Percentiles rank a stretch among this genome's conserved stretches.
phyloP scores from a whole-genome alignment of 2,113 vertebrate genomes.

The Sus scrofa region DNA sequence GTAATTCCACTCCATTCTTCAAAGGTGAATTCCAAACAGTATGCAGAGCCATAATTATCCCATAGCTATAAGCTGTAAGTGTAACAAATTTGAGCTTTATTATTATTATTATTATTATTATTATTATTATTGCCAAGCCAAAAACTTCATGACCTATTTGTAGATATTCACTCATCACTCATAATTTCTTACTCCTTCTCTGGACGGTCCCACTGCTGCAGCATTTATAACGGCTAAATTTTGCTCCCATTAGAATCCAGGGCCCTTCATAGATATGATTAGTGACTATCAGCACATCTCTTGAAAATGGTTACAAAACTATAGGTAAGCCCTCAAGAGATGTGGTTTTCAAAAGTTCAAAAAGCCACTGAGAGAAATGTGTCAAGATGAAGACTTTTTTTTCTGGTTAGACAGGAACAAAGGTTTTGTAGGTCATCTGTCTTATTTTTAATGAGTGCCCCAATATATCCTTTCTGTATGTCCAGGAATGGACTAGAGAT shows the following conservation, averaged over 20 bases:
- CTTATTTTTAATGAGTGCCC: not conserved
- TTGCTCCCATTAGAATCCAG: not conserved
- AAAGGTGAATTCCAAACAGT: not conserved
- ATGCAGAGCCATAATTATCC: not conserved
- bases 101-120: no score
- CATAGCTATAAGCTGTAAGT: not conserved
- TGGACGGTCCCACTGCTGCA: not conserved
- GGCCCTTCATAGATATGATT: not conserved
- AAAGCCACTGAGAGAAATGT: not conserved
- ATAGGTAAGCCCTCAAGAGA: not conserved
- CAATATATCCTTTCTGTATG: not conserved
- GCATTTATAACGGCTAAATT: not conserved
- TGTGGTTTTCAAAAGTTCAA: not conserved
- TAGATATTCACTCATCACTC: not conserved
- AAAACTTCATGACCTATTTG: not conserved
- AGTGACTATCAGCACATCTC: not conserved
- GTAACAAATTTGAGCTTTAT: not conserved
- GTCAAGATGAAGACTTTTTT: not conserved
- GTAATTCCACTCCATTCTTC: not conserved
- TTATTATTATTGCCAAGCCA: not conserved
- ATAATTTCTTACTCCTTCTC: not conserved
- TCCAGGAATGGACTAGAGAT: not conserved
- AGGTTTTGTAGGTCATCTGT: not conserved
- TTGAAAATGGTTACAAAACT: slow-evolving; percentile 34
- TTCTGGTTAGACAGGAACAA: not conserved